These are phyloP conservation scores for Forbesichthys papilliferus DNA, from an alignment of 2,113 vertebrate genomes.

Conservation along the genomic window DNA sequence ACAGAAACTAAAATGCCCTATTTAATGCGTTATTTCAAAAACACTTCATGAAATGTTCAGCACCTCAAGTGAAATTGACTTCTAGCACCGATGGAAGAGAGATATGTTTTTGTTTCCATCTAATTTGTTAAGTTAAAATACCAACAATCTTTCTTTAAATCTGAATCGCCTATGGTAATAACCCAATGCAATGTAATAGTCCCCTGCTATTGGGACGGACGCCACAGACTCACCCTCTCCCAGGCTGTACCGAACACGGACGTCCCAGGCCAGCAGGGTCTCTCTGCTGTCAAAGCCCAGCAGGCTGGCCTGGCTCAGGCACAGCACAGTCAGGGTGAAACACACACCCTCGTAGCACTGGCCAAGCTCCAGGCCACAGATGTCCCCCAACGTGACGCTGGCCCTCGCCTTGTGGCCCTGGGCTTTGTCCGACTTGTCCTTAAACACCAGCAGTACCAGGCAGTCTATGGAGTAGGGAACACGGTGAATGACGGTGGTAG, in stretches of 20 bases:
- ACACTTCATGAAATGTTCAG: too few relatives aligned
- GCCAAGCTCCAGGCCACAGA: constrained; percentile 90
- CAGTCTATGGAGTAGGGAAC: constrained; percentile 82
- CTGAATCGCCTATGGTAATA: too few relatives aligned
- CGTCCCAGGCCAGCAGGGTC: constrained; percentile 88
- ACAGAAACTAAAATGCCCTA: too few relatives aligned
- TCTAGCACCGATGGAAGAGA: too few relatives aligned
- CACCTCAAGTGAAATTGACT: too few relatives aligned
- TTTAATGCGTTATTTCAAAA: too few relatives aligned
- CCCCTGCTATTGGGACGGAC: too few relatives aligned
- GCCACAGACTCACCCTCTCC: constrained; percentile 84
- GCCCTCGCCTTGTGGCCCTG: constrained; percentile 84
- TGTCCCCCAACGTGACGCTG: constrained; percentile 89
- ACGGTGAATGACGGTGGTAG: background rate
- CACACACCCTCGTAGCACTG: constrained; percentile 84
- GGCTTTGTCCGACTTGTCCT: constrained; percentile 84
- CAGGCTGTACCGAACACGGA: constrained; percentile 85
- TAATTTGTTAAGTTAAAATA: too few relatives aligned
- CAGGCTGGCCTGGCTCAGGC: constrained; percentile 85
- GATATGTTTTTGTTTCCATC: too few relatives aligned
- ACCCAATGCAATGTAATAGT: too few relatives aligned
- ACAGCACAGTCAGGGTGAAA: constrained; percentile 86
- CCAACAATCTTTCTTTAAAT: too few relatives aligned
- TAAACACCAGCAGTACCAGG: constrained; percentile 88
- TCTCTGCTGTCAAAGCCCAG: constrained; percentile 92